phyloP scores from a whole-genome alignment of 2,113 vertebrate species.

The Malaclemys terrapin region DNA sequence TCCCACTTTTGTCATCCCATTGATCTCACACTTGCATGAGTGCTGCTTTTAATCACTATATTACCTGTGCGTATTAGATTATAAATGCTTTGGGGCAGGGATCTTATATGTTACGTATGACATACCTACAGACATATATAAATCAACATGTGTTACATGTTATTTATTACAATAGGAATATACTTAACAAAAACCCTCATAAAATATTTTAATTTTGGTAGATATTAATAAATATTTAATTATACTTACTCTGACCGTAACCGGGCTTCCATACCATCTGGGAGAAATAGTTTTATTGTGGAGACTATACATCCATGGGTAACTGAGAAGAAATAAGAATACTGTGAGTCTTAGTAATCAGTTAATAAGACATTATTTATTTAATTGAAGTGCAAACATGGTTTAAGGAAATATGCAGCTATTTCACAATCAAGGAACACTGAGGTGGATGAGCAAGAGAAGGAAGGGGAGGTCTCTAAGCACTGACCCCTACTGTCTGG shows the following conservation, averaged over 20 bases:
- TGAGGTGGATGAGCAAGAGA: background rate
- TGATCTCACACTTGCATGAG: background rate
- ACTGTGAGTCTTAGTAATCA: background rate
- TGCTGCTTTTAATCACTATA: background rate
- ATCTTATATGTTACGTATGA: background rate
- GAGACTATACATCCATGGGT: conserved; percentile 99
- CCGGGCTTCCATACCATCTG: conserved; percentile 98
- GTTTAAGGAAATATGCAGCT: background rate
- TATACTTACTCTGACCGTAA: conserved; percentile 95
- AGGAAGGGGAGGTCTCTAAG: background rate
- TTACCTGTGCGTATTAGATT: background rate
- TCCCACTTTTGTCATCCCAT: background rate
- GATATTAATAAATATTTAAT: conserved; percentile 14
- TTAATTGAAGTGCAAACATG: background rate
- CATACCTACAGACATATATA: background rate
- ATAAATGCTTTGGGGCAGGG: background rate
- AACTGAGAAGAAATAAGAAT: conserved; percentile 86
- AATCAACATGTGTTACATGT: background rate
- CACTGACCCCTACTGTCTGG: background rate
- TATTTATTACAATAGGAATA: background rate
- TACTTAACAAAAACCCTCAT: background rate
- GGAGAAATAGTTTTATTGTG: conserved; percentile 98
- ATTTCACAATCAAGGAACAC: background rate
- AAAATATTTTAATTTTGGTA: background rate
- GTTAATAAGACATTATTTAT: background rate